phyloP scores from a whole-genome alignment of 2,797 vertebrate genomes.

The Anableps anableps region DNA sequence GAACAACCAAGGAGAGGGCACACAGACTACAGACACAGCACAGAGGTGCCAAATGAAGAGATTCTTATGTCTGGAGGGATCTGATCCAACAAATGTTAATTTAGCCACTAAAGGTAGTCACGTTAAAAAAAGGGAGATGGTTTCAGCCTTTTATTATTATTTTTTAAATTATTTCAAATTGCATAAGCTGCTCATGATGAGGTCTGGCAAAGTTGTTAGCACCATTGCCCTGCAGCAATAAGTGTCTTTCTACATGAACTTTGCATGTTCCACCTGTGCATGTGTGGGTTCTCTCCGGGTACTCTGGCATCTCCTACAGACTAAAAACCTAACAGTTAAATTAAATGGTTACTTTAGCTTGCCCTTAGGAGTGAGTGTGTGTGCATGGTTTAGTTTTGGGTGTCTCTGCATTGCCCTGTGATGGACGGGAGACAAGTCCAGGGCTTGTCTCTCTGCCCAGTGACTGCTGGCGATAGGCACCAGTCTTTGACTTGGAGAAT shows the following conservation, averaged over 20 bases:
- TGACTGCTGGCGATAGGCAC: too few species aligned
- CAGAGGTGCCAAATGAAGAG: constrained; percentile 29
- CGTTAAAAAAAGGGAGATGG: background rate
- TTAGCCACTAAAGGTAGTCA: background rate
- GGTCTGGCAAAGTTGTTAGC: background rate
- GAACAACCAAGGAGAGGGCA: constrained; percentile 15
- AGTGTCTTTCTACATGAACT: background rate
- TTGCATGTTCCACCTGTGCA: background rate
- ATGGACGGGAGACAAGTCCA: too few species aligned
- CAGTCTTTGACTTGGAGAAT: too few species aligned
- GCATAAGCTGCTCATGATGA: background rate
- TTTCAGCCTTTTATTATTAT: background rate
- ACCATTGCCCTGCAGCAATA: background rate
- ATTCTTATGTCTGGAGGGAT: constrained; percentile 41
- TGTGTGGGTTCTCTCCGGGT: background rate
- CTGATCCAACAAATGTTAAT: constrained; percentile 16
- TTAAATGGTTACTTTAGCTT: background rate
- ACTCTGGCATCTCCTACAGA: background rate
- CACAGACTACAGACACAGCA: constrained; percentile 13
- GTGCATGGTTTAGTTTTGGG: too few species aligned
- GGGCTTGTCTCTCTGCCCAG: too few species aligned
- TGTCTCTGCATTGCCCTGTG: too few species aligned
- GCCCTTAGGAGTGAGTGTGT: too few species aligned
- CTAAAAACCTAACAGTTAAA: background rate
- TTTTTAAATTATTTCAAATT: background rate